phyloP scores from a whole-genome alignment of 2,888 invertebrate genomes.

The Ormyrus pomaceus region DNA sequence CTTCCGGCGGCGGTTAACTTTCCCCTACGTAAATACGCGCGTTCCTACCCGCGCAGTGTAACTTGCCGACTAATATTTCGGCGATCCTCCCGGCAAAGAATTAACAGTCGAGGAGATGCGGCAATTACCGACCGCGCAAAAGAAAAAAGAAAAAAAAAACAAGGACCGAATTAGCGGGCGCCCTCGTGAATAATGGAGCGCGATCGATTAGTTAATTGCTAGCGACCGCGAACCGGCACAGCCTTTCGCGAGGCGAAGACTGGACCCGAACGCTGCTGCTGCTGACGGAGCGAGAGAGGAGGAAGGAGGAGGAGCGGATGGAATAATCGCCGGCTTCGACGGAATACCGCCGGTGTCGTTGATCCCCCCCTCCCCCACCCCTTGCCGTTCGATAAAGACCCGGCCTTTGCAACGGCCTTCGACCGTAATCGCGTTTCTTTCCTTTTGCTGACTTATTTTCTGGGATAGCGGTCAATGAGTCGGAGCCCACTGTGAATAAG shows the following conservation, averaged over 20 bases:
- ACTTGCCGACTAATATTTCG: no score
- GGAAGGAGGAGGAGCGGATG: no score
- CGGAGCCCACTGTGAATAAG: no score
- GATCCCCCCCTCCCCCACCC: neutral
- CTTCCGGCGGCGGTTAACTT: constrained; percentile 23
- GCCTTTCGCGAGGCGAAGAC: neutral
- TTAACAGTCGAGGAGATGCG: no score
- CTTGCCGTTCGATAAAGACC: no score
- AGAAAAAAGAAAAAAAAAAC: no score
- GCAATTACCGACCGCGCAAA: no score
- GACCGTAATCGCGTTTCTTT: no score
- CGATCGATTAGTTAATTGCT: constrained; percentile 58
- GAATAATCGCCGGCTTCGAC: constrained; percentile 9
- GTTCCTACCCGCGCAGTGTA: no score
- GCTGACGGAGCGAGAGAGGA: neutral
- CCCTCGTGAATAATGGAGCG: constrained; percentile 53
- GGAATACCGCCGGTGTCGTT: constrained; percentile 27
- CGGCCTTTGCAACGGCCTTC: no score
- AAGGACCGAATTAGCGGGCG: constrained; percentile 25
- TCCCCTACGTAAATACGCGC: constrained; percentile 17
- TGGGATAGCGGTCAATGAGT: neutral
- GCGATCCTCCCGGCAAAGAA: no score
- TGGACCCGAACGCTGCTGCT: neutral
- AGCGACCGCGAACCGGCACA: neutral
- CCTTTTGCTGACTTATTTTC: neutral